These are phyloP conservation scores for Diploscapter pachys DNA, from an alignment of 1,140 invertebrate species.

Conservation along the genomic window DNA sequence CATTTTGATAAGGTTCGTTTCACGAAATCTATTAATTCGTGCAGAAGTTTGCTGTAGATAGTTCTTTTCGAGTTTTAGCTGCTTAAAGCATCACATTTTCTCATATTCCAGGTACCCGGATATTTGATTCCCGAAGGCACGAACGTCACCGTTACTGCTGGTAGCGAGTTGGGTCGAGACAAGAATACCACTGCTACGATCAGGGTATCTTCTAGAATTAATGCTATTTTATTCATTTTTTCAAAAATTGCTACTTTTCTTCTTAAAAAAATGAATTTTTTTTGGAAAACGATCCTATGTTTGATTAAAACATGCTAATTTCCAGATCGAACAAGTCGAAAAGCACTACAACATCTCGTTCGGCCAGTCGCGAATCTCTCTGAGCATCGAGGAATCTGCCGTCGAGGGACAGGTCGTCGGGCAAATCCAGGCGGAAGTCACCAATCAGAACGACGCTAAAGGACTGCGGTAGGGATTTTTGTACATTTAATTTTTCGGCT, in stretches of 20 bases:
- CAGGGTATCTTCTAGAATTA: background rate
- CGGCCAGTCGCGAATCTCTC: too few relatives aligned
- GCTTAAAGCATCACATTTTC: too few relatives aligned
- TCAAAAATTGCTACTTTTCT: background rate
- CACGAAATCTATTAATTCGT: too few relatives aligned
- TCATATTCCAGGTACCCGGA: slow-evolving; percentile 1
- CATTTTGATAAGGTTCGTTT: too few relatives aligned
- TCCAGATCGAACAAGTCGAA: background rate
- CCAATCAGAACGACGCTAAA: too few relatives aligned
- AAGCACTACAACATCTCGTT: background rate
- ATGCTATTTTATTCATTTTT: background rate
- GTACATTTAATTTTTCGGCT: too few relatives aligned
- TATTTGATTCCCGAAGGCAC: slow-evolving; percentile 1
- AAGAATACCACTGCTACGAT: slow-evolving; percentile 11
- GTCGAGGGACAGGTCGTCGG: too few relatives aligned
- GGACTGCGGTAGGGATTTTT: too few relatives aligned
- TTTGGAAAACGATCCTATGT: background rate
- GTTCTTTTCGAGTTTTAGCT: too few relatives aligned
- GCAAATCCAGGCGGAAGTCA: too few relatives aligned
- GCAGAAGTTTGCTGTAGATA: too few relatives aligned
- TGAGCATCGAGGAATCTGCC: too few relatives aligned
- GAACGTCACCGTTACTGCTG: slow-evolving; percentile 16
- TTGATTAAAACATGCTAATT: background rate
- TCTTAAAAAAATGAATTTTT: background rate
- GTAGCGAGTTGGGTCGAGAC: slow-evolving; percentile 1